phyloP scores from a whole-genome alignment of 2,888 invertebrate genomes.

The Dromius quadrimaculatus region DNA sequence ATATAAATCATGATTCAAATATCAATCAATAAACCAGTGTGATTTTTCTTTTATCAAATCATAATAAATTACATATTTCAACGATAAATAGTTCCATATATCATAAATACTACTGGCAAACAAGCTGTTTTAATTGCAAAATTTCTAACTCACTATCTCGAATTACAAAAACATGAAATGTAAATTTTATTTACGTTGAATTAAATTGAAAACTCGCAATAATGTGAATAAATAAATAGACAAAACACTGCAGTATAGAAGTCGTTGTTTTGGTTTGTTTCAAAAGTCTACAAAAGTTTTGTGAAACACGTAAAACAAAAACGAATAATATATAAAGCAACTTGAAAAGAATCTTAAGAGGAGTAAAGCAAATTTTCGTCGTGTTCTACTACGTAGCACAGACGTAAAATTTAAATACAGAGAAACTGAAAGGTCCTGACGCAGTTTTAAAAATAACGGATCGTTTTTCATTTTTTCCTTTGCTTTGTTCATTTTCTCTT shows the following conservation, averaged over 20 bases:
- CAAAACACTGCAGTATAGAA: conserved; percentile 1
- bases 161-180: conserved; percentile 1
- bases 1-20: too few relatives aligned
- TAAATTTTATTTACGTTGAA: conserved; percentile 6
- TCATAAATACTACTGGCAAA: too few relatives aligned
- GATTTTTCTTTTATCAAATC: too few relatives aligned
- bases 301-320: conserved; percentile 20
- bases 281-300: conserved; percentile 8
- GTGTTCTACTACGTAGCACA: not conserved
- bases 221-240: conserved; percentile 25
- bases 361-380: conserved; percentile 9
- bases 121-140: not conserved
- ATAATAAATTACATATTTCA: too few relatives aligned
- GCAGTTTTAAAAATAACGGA: not conserved
- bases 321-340: conserved; percentile 14
- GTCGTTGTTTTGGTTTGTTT: not conserved
- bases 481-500: too few relatives aligned
- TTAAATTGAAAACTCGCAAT: conserved; percentile 22
- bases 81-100: too few relatives aligned
- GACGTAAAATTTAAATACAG: conserved; percentile 13
- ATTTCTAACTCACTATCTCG: not conserved
- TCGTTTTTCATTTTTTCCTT: conserved; percentile 9
- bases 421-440: not conserved
- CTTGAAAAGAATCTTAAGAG: conserved; percentile 26
- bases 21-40: too few relatives aligned